These are phyloP conservation scores for Sarotherodon lohbergeri DNA, from an alignment of 2,113 vertebrate species.

Conservation along the genomic window DNA sequence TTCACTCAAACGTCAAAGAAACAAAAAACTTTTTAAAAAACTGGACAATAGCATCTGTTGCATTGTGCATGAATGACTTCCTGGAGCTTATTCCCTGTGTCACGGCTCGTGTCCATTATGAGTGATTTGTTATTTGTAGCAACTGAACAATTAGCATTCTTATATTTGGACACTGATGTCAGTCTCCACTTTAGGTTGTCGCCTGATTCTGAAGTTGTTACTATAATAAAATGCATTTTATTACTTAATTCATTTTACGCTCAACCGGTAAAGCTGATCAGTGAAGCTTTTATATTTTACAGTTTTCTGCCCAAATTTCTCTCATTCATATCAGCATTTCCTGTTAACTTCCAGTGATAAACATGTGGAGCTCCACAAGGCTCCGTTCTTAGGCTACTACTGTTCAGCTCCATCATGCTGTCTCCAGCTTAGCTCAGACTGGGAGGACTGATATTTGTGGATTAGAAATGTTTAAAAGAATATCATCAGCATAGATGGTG, in stretches of 20 bases:
- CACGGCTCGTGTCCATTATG: neutral
- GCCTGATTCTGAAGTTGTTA: neutral
- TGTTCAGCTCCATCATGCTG: fast-evolving
- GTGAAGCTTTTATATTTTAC: neutral
- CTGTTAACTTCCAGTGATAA: neutral
- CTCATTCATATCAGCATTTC: neutral
- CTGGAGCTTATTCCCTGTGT: neutral
- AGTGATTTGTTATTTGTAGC: fast-evolving
- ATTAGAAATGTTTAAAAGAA: neutral
- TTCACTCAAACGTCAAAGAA: neutral
- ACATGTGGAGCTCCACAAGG: neutral
- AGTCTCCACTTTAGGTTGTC: neutral
- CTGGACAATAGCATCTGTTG: neutral
- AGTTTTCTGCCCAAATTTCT: neutral
- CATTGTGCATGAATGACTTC: neutral
- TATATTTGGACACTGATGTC: neutral
- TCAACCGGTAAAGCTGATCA: neutral
- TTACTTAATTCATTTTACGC: neutral
- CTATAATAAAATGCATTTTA: neutral
- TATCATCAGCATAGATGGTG: neutral
- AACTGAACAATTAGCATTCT: neutral
- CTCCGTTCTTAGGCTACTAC: fast-evolving
- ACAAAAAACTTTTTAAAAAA: neutral
- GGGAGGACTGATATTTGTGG: neutral
- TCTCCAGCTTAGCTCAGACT: neutral